phyloP scores from a whole-genome alignment of 30 jellyfish, hydroid and myxozoan species.

The Aurelia sp. region DNA sequence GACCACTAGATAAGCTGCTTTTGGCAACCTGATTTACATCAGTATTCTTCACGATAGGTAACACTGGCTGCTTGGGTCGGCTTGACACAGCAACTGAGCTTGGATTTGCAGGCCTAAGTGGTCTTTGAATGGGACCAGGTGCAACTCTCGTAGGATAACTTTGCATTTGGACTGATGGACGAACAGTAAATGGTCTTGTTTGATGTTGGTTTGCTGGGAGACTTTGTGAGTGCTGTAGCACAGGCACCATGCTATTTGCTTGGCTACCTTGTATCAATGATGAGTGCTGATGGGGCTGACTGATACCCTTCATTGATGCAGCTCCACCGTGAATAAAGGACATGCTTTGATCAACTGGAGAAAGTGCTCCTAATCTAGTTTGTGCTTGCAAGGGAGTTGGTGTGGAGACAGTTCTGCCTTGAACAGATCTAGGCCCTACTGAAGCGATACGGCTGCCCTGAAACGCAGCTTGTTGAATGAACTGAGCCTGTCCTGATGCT shows the following conservation, averaged over 20 bases:
- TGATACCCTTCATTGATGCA: constrained; percentile 36
- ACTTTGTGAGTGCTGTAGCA: constrained; percentile 35
- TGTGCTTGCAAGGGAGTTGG: constrained; percentile 53
- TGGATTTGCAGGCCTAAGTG: constrained; percentile 31
- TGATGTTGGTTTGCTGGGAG: constrained; percentile 46
- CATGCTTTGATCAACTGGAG: constrained; percentile 70
- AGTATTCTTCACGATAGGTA: constrained; percentile 47
- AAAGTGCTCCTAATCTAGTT: constrained; percentile 44
- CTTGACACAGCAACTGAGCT: constrained; percentile 20
- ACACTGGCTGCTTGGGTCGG: constrained; percentile 73
- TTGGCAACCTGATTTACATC: constrained; percentile 25
- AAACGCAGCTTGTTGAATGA: constrained; percentile 58
- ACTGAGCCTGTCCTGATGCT: constrained; percentile 34
- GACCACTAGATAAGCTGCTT: neutral
- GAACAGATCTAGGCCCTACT: constrained; percentile 92
- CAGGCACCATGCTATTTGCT: constrained; percentile 50
- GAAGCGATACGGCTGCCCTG: constrained; percentile 87
- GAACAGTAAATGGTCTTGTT: constrained; percentile 45
- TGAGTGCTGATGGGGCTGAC: constrained; percentile 31
- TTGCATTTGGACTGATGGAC: constrained; percentile 62
- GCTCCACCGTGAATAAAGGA: constrained; percentile 50
- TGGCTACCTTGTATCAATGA: constrained; percentile 20
- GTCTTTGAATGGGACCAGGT: constrained; percentile 88
- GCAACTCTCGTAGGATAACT: constrained; percentile 38
- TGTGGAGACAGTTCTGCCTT: constrained; percentile 63